Base-by-base conservation (phyloP, 2,113 vertebrate genomes). In the Silurus asotus region DNA sequence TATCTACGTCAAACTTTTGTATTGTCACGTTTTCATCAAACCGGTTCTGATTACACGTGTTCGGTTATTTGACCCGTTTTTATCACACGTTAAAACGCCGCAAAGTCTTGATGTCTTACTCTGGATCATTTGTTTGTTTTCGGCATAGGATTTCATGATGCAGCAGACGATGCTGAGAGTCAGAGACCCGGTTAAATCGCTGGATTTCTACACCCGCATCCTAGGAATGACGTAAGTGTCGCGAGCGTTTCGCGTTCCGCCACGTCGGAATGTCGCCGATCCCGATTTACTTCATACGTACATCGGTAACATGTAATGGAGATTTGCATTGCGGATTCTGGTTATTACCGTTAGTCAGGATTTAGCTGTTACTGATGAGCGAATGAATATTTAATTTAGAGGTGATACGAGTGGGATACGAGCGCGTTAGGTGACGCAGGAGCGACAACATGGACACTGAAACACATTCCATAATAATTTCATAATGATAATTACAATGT, bases 151-250 rank as follows among this genome's bases (percentile, higher is more conserved):
- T 88, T 99, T 98, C 88, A 92, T 99, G 82, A 95, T 99, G 91
- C 98, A 99, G 93, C 98, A 99, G 92, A 99, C 98, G 0, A 99
- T 99, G 98, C 92, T 99, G 61, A 94, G 98, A 89, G 95, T 99
- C 81, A 99, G 99, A 88, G 97, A 99, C 94, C 98, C 98, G 1
- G 95, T 95, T 61, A 99, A 98, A 85, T 99, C 98, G 1, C 15
- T 99, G 92, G 96, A 99, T 90, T 99, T 99, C 93, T 99, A 99
- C 93, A 99, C 98, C n/a, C 95, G 96, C 88, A 89, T 99, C 91
- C 96, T 99, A 59, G 98, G 98, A 92, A 98, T 99, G 98, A 98
- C 96, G 98, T 99, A 90, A 98, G 97, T 96, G 74, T 23, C 17
- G 1, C 23, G 5, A 14, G 23, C 14, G 53, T 53, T 53, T 48